These are phyloP conservation scores for Heterocephalus glaber DNA, from an alignment of 2,113 vertebrate species.

Conservation along the genomic window DNA sequence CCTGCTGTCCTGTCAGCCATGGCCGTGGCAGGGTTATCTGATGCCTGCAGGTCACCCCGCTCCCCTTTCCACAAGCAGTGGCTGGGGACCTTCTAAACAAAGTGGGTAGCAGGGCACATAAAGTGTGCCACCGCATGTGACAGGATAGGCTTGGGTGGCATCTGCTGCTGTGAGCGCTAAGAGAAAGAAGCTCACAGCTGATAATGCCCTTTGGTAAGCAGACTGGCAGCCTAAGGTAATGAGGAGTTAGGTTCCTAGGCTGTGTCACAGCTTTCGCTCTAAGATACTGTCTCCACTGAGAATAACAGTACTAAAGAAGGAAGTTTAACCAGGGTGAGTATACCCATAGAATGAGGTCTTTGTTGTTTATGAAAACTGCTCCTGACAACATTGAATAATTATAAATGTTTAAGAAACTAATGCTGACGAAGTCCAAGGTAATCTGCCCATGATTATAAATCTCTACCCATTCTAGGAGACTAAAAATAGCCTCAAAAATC, in stretches of 20 bases:
- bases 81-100: background rate
- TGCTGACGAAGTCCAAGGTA: background rate
- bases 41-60: background rate
- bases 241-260: background rate
- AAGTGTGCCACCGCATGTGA: background rate
- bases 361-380: constrained; percentile 2
- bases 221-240: background rate
- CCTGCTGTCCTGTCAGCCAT: background rate
- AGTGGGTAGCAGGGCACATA: background rate
- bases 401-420: constrained; percentile 36
- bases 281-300: background rate
- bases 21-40: background rate
- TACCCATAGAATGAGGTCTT: background rate
- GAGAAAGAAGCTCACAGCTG: background rate
- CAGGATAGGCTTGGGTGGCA: background rate
- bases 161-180: constrained; percentile 11
- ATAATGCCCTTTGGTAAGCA: background rate
- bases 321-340: constrained; percentile 40
- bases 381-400: background rate
- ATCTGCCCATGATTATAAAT: constrained; percentile 5
- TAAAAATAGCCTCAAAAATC: background rate
- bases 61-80: background rate
- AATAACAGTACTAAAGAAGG: constrained; percentile 12
- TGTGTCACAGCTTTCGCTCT: constrained; percentile 28
- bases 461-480: constrained; percentile 2